Conservation (phyloP, 2,797 vertebrate genomes). For the Paratrypauchen microcephalus region DNA sequence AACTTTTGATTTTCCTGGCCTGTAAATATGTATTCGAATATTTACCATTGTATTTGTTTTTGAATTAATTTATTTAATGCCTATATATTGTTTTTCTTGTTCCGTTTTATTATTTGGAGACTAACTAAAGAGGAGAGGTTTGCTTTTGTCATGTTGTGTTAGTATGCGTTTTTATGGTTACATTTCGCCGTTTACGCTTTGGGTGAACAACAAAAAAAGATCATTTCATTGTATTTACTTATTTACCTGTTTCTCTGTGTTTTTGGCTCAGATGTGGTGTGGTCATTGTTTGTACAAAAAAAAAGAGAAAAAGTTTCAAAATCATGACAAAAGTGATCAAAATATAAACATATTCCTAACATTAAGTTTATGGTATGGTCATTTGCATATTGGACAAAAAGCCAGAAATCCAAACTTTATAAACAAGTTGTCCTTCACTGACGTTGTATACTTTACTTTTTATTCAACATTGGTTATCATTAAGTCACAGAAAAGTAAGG, state of each 20-base stretch:
- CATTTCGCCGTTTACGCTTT: slow-evolving; percentile 57
- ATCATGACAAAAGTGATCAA: slow-evolving; percentile 69
- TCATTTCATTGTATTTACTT: slow-evolving; percentile 68
- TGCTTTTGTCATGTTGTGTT: slow-evolving; percentile 47
- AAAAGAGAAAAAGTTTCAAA: slow-evolving; percentile 63
- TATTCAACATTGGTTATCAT: neutral
- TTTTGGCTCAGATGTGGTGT: slow-evolving; percentile 60
- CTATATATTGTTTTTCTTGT: slow-evolving; percentile 69
- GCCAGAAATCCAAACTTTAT: slow-evolving; percentile 6
- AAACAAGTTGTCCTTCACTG: neutral
- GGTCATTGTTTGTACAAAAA: slow-evolving; percentile 60
- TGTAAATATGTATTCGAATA: slow-evolving; percentile 81
- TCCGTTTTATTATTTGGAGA: slow-evolving; percentile 72
- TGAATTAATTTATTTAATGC: slow-evolving; percentile 83
- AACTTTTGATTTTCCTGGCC: slow-evolving; percentile 44
- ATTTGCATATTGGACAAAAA: slow-evolving; percentile 11
- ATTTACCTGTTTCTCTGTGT: slow-evolving; percentile 54
- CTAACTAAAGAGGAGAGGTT: slow-evolving; percentile 44
- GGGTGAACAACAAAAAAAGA: slow-evolving; percentile 40
- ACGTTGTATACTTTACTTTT: neutral
- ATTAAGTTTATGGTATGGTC: slow-evolving; percentile 27
- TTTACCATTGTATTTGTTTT: slow-evolving; percentile 72
- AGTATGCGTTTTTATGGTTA: slow-evolving; percentile 49
- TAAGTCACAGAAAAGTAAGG: neutral
- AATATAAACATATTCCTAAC: slow-evolving; percentile 31